These are phyloP conservation scores for Silurus glanis DNA, from an alignment of 2,113 vertebrate genomes.

Conservation along the genomic window DNA sequence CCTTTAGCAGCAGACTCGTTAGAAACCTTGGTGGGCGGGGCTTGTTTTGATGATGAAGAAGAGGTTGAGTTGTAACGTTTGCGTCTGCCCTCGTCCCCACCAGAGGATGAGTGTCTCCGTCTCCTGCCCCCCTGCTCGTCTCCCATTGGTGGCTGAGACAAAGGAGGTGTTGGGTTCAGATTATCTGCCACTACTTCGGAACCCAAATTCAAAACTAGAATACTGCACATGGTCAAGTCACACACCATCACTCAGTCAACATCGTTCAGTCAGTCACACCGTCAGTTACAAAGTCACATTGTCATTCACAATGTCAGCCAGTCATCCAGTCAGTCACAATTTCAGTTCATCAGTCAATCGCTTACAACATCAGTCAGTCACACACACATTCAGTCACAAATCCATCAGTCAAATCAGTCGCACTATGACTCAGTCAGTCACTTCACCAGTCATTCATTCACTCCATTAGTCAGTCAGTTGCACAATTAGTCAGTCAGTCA, in stretches of 20 bases:
- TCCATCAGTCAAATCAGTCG: no score
- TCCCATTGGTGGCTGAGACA: conserved; percentile 82
- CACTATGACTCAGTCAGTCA: neutral
- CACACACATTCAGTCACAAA: no score
- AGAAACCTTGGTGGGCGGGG: conserved; percentile 50
- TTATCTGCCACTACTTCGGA: conserved; percentile 66
- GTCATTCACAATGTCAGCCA: no score
- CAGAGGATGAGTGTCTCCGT: conserved; percentile 70
- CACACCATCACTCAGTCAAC: neutral
- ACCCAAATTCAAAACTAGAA: neutral
- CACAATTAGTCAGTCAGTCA: no score
- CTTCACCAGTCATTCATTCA: neutral
- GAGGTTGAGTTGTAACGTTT: conserved; percentile 63
- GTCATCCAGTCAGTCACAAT: no score
- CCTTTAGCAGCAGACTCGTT: conserved; percentile 32
- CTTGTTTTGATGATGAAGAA: conserved; percentile 59
- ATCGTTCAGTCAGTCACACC: neutral
- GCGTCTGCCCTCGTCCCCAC: conserved; percentile 73
- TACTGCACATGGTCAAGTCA: neutral
- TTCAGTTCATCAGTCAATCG: no score
- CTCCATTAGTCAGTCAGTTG: neutral
- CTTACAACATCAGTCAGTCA: no score
- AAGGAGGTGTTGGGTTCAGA: neutral
- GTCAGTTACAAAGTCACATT: no score
- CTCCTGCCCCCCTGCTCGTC: conserved; percentile 79